Evolutionary conservation across 2,113 vertebrate species (phyloP).

Genomic region (Lamprotornis superbus): DNA sequence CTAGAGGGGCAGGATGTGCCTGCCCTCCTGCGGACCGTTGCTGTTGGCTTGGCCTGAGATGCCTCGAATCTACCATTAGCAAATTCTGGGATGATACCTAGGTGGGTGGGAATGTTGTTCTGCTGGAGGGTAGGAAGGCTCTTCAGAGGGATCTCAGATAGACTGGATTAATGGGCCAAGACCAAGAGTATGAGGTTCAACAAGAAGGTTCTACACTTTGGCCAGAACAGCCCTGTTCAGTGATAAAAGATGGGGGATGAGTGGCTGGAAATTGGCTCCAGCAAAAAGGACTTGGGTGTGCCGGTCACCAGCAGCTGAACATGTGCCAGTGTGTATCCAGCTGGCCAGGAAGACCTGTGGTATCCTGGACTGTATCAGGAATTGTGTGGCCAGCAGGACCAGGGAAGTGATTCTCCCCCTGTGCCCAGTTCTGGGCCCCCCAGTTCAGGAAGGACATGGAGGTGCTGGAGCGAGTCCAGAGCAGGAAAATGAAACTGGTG

Average conservation of each 20-base stretch:
- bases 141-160: neutral
- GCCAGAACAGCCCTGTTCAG: no score
- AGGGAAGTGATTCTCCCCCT: neutral
- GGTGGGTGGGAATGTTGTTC: neutral
- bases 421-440: neutral
- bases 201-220: fast-evolving
- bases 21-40: fast-evolving
- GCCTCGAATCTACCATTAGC: neutral
- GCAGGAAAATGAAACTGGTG: neutral
- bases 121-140: neutral
- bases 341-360: neutral
- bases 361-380: neutral
- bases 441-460: neutral
- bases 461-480: neutral
- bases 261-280: neutral
- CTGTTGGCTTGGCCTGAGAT: no score
- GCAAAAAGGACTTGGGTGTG: neutral
- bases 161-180: neutral
- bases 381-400: neutral
- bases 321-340: neutral
- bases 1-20: neutral
- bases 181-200: neutral
- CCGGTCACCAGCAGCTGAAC: neutral
- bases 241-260: neutral
- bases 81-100: neutral